Percentiles rank a stretch among this genome's conserved stretches.
Evolutionary conservation across 2,797 vertebrate genomes (phyloP).

Genomic region (Peromyscus melanophrys): DNA sequence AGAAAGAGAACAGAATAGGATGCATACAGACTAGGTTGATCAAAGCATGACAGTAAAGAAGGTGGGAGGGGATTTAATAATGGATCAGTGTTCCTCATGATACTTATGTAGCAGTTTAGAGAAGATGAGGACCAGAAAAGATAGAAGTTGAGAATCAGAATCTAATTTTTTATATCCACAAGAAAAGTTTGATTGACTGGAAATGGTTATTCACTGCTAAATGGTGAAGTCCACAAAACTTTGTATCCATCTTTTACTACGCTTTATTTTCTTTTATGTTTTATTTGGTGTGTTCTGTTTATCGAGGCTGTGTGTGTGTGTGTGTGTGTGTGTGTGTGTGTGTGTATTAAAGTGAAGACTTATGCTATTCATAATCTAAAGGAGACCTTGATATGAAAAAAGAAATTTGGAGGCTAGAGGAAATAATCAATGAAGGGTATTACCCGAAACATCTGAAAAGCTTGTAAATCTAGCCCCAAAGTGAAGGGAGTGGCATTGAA

Average conservation of each 20-base stretch:
- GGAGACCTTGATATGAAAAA: not conserved
- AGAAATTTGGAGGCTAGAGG: not conserved
- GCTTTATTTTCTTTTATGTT: not conserved
- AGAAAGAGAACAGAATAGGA: not conserved
- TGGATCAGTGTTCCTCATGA: not conserved
- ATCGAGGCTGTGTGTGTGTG: not conserved
- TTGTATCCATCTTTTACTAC: not conserved
- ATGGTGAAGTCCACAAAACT: rapidly evolving
- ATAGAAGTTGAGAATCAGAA: not conserved
- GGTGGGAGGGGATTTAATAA: not conserved
- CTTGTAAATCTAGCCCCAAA: not conserved
- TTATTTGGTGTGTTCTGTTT: not conserved
- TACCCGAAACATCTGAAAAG: not conserved
- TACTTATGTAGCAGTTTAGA: not conserved
- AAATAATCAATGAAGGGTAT: not conserved
- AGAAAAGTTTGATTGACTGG: not conserved
- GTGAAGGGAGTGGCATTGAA: not conserved
- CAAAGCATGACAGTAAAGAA: too few species aligned
- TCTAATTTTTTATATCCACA: not conserved
- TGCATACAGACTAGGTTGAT: not conserved
- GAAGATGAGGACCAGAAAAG: not conserved
- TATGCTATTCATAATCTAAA: not conserved
- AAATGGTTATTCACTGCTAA: not conserved
- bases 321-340: not conserved
- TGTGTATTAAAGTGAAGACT: not conserved